Conservation (phyloP, 2,797 vertebrate species). For the Scleropages formosus region DNA sequence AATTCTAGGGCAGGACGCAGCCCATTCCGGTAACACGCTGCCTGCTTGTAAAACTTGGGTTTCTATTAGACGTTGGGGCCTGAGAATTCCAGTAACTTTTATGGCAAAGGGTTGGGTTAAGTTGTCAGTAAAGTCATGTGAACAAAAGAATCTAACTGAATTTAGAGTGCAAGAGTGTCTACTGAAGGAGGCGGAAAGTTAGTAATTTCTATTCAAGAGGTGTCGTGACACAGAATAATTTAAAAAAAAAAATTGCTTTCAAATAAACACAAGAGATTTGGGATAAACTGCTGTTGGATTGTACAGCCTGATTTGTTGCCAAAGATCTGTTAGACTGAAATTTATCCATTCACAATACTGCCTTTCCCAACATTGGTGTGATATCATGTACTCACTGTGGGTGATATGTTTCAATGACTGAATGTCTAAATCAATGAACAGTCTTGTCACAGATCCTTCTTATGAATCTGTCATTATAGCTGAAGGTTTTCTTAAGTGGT, state of each 20-base stretch:
- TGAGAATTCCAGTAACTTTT: no score
- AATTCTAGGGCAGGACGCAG: neutral
- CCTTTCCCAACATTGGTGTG: no score
- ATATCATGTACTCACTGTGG: no score
- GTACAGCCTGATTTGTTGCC: constrained; percentile 9
- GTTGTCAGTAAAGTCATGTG: no score
- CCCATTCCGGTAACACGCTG: no score
- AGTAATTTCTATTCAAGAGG: neutral
- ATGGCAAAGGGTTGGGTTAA: no score
- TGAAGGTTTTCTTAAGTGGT: neutral
- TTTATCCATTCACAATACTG: neutral
- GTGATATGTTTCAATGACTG: neutral
- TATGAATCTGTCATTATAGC: neutral
- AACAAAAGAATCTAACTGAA: no score
- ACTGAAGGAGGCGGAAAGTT: no score
- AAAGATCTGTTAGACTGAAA: neutral
- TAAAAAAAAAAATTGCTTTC: neutral
- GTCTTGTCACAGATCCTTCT: neutral
- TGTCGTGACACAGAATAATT: neutral
- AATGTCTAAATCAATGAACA: neutral
- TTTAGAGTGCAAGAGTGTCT: no score
- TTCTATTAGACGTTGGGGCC: no score
- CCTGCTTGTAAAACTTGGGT: no score
- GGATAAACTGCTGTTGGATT: constrained; percentile 6
- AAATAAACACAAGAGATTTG: constrained; percentile 4